Evolutionary conservation across 1,140 invertebrate species (phyloP).

Genomic region (Periplaneta americana): DNA sequence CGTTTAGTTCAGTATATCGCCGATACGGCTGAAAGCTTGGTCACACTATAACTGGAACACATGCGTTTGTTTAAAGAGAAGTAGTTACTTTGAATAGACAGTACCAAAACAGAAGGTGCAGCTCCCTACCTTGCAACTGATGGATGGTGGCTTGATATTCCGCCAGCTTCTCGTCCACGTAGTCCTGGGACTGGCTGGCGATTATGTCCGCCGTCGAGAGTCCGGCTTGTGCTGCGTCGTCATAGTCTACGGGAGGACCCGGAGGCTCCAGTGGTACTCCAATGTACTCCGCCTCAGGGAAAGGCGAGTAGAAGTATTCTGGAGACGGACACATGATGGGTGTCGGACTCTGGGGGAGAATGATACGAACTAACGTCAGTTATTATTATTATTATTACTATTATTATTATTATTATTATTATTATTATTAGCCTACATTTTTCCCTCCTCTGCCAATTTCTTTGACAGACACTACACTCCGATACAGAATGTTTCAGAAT

Average conservation of each 20-base stretch:
- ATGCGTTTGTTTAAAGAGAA: too few relatives aligned
- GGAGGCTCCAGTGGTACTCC: constrained; percentile 63
- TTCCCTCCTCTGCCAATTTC: too few relatives aligned
- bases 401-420: too few relatives aligned
- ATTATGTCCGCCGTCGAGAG: constrained; percentile 87
- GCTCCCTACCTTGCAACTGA: constrained; percentile 73
- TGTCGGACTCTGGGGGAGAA: constrained; percentile 26
- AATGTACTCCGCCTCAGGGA: constrained; percentile 42
- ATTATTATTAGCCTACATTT: too few relatives aligned
- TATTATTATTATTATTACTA: too few relatives aligned
- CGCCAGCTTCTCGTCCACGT: constrained; percentile 87
- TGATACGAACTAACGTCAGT: background rate
- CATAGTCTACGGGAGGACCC: constrained; percentile 41
- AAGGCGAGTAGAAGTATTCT: constrained; percentile 57
- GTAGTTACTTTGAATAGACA: too few relatives aligned
- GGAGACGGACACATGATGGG: constrained; percentile 51
- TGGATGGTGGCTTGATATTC: constrained; percentile 90
- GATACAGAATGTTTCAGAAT: too few relatives aligned
- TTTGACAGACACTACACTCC: too few relatives aligned
- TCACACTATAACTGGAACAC: background rate
- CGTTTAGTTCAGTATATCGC: too few relatives aligned
- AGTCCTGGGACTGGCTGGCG: constrained; percentile 88
- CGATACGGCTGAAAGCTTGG: too few relatives aligned
- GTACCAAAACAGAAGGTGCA: too few relatives aligned
- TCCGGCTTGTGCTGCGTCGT: constrained; percentile 44